Base-by-base conservation (phyloP, 2,888 invertebrate species). In the Piscicola geometra region DNA sequence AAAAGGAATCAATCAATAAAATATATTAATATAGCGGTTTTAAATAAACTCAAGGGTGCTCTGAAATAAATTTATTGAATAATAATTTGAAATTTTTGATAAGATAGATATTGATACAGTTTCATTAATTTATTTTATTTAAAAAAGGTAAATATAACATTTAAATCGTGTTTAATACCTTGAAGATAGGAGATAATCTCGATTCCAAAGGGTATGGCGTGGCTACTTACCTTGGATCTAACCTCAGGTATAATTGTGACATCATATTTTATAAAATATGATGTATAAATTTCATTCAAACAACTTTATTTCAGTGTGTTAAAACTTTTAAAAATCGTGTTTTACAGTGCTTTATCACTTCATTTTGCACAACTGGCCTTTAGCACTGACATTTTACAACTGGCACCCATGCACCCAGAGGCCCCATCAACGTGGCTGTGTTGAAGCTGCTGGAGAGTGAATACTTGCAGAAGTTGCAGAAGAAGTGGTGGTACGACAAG, bases 401-500 rank as follows among this genome's bases (percentile, higher is more conserved):
- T n/a, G n/a, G n/a, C n/a, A n/a, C n/a, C n/a, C n/a, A n/a, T n/a
- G n/a, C 41, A 5, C 88, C 76, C 88, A 98, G 97, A 86, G 93
- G 94, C 84, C 91, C 91, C 79, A 91, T 98, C 77, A 98, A 97
- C 87, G 87, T 96, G 82, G 96, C 94, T 1, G 92, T 99, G 70
- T 88, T 96, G 77, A 90, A 91, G 77, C 87, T 96, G 80, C 92
- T 92, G 85, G 94, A 97, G 84, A 91, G 91, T 79, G 98, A 97
- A 0, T 93, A 93, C 83, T 87, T 99, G 81, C 91, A 93, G 78
- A 93, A 92, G 85, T 87, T 99, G 80, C 91, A 92, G 84, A 93
- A 94, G 84, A 93, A 92, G 87, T 98, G 98, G 98, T 98, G 93
- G 96, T 93, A 91, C 87, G 94, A 92, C 85, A 86, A 86, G 78